Conservation (phyloP, 2,888 invertebrate genomes). For the Hesperia comma region DNA sequence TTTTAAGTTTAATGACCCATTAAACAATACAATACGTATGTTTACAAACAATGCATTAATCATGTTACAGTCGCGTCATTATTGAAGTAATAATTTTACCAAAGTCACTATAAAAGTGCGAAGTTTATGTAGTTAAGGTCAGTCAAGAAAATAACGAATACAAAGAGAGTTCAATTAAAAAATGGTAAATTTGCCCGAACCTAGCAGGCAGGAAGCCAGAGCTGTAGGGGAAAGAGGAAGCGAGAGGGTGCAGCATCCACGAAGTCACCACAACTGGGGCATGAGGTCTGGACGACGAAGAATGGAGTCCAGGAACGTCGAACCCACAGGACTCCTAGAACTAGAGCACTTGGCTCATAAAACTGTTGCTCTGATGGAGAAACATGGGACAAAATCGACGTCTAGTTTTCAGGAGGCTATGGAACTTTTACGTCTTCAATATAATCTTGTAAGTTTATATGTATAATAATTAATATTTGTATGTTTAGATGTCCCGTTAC, state of each 20-base stretch:
- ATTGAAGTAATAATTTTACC: conserved; percentile 4
- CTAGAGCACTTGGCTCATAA: conserved; percentile 53
- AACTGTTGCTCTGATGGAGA: conserved; percentile 56
- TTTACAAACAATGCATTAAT: conserved; percentile 20
- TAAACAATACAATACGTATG: conserved; percentile 23
- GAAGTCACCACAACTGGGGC: conserved; percentile 54
- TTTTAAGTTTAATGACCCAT: conserved; percentile 14
- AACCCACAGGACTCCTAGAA: conserved; percentile 53
- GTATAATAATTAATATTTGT: too few relatives aligned
- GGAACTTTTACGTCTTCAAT: conserved; percentile 59
- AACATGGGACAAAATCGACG: conserved; percentile 47
- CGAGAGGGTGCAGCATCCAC: conserved; percentile 38
- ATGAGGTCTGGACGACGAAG: conserved; percentile 47
- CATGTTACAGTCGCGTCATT: conserved; percentile 4
- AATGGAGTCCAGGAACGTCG: conserved; percentile 38
- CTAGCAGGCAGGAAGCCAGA: conserved; percentile 45
- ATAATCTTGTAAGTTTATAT: conserved; percentile 46
- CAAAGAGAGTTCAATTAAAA: not conserved
- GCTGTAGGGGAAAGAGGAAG: conserved; percentile 43
- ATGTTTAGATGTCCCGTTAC: too few relatives aligned
- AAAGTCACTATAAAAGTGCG: conserved; percentile 16
- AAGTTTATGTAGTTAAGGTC: not conserved
- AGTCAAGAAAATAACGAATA: not conserved
- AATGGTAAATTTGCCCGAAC: conserved; percentile 58
- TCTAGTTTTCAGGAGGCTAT: conserved; percentile 52